Percentiles rank a stretch among this genome's conserved stretches.
Conservation (phyloP, 2,888 invertebrate species). For the Hartigia nigra region DNA sequence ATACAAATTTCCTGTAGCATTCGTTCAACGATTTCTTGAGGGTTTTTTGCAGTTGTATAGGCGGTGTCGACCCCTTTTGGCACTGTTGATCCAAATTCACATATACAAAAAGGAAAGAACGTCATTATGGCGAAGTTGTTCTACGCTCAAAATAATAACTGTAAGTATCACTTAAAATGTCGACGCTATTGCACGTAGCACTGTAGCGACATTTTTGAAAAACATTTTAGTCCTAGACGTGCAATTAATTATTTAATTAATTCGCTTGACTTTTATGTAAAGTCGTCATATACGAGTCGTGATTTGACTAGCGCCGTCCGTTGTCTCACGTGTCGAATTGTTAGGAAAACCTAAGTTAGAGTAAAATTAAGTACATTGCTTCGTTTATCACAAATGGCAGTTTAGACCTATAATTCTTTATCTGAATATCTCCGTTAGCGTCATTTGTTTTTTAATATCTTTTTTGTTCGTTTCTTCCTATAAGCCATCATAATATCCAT, state of each 20-base stretch:
- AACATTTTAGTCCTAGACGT: background rate
- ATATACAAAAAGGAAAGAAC: background rate
- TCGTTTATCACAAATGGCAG: conserved; percentile 54
- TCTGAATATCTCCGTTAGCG: background rate
- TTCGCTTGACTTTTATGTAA: background rate
- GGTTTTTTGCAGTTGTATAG: background rate
- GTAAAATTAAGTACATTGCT: conserved; percentile 56
- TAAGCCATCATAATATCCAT: background rate
- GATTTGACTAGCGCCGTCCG: background rate
- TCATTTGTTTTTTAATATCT: background rate
- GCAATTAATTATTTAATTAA: background rate
- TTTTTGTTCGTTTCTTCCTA: background rate
- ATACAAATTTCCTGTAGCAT: background rate
- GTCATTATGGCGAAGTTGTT: background rate
- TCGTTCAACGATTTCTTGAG: background rate
- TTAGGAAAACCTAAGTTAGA: conserved; percentile 9
- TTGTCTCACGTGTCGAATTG: background rate
- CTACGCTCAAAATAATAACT: background rate
- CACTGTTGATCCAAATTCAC: background rate
- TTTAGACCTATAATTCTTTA: background rate
- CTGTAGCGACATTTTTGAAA: background rate
- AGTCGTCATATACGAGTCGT: background rate
- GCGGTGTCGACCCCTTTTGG: background rate
- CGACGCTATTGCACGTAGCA: background rate
- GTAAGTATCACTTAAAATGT: background rate